Evolutionary conservation across 2,797 vertebrate genomes (phyloP).

Genomic region (Hephaestus fuliginosus): DNA sequence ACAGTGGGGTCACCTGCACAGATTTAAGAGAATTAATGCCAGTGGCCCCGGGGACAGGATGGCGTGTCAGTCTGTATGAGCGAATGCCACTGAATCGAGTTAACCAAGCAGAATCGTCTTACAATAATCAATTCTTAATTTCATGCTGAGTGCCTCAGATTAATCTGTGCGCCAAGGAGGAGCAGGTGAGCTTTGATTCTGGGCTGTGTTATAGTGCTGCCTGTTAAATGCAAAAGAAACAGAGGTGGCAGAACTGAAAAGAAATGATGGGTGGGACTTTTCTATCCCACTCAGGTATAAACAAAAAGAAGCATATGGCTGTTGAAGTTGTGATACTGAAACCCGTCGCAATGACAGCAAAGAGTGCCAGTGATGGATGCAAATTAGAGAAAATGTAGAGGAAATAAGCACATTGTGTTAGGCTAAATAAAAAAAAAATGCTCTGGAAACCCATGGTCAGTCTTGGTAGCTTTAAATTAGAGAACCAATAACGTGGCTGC

Average conservation of each 20-base stretch:
- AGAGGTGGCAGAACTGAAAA: constrained; percentile 26
- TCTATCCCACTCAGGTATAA: constrained; percentile 22
- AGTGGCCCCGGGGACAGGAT: constrained; percentile 60
- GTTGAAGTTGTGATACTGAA: constrained; percentile 42
- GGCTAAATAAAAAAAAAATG: constrained; percentile 23
- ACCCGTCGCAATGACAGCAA: constrained; percentile 29
- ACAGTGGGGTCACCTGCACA: constrained; percentile 80
- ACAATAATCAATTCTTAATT: constrained; percentile 90
- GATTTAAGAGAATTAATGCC: constrained; percentile 81
- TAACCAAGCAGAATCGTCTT: constrained; percentile 84
- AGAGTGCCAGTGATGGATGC: constrained; percentile 45
- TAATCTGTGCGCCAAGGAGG: constrained; percentile 76
- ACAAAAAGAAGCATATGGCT: constrained; percentile 38
- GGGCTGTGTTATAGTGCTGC: constrained; percentile 31
- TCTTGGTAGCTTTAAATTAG: constrained; percentile 54
- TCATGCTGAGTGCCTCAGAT: constrained; percentile 87
- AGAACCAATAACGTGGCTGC: constrained; percentile 42
- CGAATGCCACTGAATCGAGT: constrained; percentile 76
- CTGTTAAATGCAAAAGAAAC: constrained; percentile 56
- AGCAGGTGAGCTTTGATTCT: constrained; percentile 72
- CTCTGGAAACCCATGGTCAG: constrained; percentile 25
- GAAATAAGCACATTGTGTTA: constrained; percentile 41
- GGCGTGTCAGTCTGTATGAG: constrained; percentile 59
- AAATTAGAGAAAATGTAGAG: constrained; percentile 13
- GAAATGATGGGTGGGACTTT: constrained; percentile 33